phyloP scores from a whole-genome alignment of 2,113 vertebrate species.

The Pelmatolapia mariae region DNA sequence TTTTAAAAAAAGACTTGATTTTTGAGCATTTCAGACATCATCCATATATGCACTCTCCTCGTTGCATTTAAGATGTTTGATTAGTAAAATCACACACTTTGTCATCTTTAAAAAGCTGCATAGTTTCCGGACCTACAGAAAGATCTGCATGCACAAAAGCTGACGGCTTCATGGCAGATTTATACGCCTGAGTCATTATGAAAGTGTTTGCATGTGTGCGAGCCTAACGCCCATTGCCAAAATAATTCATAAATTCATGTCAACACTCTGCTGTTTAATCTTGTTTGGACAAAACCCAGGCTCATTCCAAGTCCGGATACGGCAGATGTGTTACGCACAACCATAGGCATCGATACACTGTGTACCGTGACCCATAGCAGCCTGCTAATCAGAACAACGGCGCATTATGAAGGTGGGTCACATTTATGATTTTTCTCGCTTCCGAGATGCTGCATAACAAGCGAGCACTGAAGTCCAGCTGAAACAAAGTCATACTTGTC shows the following conservation, averaged over 20 bases:
- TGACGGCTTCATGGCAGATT: constrained; percentile 4
- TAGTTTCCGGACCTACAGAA: neutral
- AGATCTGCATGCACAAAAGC: constrained; percentile 1
- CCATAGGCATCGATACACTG: neutral
- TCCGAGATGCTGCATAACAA: neutral
- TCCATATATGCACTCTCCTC: neutral
- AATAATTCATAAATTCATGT: constrained; percentile 37
- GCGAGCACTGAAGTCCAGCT: neutral
- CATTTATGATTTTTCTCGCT: neutral
- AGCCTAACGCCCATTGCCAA: neutral
- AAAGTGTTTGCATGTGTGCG: constrained; percentile 32
- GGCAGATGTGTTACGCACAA: neutral
- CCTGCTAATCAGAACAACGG: constrained; percentile 6
- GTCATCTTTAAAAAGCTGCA: neutral
- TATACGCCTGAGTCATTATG: constrained; percentile 2
- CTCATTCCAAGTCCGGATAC: constrained; percentile 23
- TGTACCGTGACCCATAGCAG: neutral
- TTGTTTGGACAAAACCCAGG: constrained; percentile 48
- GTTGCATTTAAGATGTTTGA: neutral
- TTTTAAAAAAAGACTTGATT: neutral
- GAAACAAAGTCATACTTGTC: neutral
- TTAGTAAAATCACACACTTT: neutral
- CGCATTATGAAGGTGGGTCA: neutral
- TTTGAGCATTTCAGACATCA: neutral
- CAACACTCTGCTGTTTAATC: constrained; percentile 46